Evolutionary conservation across 1,140 invertebrate species (phyloP).

Genomic region (Papilio helenus): DNA sequence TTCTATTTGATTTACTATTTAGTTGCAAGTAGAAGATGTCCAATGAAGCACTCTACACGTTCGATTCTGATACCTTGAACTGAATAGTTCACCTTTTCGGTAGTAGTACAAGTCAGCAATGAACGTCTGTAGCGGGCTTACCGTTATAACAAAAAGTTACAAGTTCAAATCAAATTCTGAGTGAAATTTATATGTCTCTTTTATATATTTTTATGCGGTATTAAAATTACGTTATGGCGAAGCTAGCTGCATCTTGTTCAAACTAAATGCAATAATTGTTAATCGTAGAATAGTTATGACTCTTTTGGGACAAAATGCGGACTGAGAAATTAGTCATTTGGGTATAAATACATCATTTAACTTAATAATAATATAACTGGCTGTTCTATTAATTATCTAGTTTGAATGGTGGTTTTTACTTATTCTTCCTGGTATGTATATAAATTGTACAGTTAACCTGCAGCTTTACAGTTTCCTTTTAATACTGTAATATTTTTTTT

Average conservation of each 20-base stretch:
- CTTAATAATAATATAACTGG: not conserved
- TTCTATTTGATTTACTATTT: not conserved
- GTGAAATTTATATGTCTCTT: not conserved
- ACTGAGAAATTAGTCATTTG: constrained; percentile 9
- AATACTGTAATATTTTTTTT: not conserved
- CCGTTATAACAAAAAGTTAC: not conserved
- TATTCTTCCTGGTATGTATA: too few species aligned
- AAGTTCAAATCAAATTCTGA: not conserved
- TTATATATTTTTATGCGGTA: not conserved
- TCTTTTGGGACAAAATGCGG: not conserved
- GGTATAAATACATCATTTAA: constrained; percentile 1
- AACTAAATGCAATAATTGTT: not conserved
- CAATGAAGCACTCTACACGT: not conserved
- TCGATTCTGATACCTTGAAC: too few species aligned
- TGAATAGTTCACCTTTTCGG: too few species aligned
- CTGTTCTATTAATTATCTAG: not conserved
- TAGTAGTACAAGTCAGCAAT: too few species aligned
- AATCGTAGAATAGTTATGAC: not conserved
- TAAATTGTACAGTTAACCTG: too few species aligned
- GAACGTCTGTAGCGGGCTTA: too few species aligned
- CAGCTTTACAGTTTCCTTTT: not conserved
- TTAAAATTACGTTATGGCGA: not conserved
- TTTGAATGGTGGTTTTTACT: too few species aligned
- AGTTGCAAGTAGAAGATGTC: not conserved
- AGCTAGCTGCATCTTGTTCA: not conserved